Percentiles rank a stretch among this genome's conserved stretches.
Conservation (phyloP, 2,113 vertebrate genomes). For the Numenius arquata region DNA sequence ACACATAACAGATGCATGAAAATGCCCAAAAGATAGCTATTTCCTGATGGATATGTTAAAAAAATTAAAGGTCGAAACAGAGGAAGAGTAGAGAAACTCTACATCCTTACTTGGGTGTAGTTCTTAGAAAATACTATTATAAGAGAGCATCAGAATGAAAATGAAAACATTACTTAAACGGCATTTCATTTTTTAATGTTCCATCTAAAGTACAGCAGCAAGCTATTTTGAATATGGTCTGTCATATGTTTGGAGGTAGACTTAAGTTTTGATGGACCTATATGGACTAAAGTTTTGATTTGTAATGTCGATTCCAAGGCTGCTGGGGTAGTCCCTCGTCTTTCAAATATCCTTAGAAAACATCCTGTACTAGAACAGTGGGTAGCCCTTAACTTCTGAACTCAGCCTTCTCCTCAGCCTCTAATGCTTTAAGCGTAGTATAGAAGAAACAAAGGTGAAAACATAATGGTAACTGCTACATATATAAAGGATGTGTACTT, state of each 20-base stretch:
- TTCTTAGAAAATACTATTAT: neutral
- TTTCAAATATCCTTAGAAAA: neutral
- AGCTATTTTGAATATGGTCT: neutral
- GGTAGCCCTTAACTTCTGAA: neutral
- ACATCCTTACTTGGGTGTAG: neutral
- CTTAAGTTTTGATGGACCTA: neutral
- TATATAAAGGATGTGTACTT: neutral
- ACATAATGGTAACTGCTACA: neutral
- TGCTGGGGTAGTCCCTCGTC: neutral
- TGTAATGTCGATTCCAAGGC: neutral
- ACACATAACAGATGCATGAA: neutral
- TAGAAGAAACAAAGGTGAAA: neutral
- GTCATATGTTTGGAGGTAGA: neutral
- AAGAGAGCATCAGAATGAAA: neutral
- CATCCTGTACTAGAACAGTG: neutral
- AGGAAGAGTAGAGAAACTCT: neutral
- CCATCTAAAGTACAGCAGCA: neutral
- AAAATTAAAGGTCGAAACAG: neutral
- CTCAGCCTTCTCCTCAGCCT: neutral
- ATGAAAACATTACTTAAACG: neutral
- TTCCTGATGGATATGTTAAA: neutral
- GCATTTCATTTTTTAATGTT: no score
- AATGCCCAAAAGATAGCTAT: neutral
- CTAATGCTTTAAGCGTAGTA: neutral
- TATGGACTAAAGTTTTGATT: neutral